Evolutionary conservation across 2,888 invertebrate genomes (phyloP), one percentile per base, ranked within the genome.

Genomic region (Pedicia rivosa): DNA sequence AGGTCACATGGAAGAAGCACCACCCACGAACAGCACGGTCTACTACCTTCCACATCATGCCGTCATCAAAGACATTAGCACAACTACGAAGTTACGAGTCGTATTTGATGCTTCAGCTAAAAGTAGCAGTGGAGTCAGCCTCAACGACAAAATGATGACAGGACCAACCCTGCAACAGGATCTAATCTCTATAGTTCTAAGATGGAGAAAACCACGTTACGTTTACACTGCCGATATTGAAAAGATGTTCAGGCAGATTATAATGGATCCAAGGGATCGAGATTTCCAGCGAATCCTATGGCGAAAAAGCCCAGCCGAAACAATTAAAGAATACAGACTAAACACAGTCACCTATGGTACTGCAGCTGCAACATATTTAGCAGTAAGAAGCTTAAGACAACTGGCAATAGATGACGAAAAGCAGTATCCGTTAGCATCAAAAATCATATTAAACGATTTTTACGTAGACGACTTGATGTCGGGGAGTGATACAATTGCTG

Each of bases 371-470:
- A 19, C 36, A 22, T 37, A 33, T 27, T 20, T 35, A 9, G 36
- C 38, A 6, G 29, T 22, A 6, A n/a, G 28, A 6, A 25, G 39
- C 3, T 7, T 46, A 4, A 19, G 36, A 10, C 42, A 42, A 28
- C 25, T 43, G 0, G 41, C 27, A 3, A 2, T 15, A 1, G 42
- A 43, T 8, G 45, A 40, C 43, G 47, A 27, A 45, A 42, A 9
- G 26, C 46, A 17, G 4, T 40, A 25, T 30, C 5, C 5, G 8
- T 4, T 29, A 4, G 29, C 8, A 3, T 7, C 29, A 9, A 9
- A 29, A 29, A 43, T 22, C 36, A 16, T 26, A 36, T 31, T 46
- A 31, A 31, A 33, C 17, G 13, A 31, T 31, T n/a, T 20, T 8
- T 20, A 20, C 8, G n/a, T 20, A 5, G 20, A 20, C 8, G 20